phyloP scores from a whole-genome alignment of 2,113 vertebrate species.

The Nesospiza acunhae region DNA sequence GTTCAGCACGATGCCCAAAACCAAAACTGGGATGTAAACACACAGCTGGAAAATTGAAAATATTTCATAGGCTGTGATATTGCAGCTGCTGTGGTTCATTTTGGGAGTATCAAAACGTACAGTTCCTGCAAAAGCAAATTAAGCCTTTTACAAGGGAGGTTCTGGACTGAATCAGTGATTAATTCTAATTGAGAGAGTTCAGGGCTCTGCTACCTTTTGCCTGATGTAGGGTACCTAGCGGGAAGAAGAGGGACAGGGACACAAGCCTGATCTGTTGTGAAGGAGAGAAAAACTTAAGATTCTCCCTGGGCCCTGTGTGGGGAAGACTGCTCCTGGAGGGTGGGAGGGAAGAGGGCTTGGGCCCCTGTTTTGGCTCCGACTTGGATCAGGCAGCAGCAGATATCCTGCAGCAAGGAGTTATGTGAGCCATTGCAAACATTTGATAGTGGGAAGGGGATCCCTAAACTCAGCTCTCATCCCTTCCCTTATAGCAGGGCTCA shows the following conservation, averaged over 20 bases:
- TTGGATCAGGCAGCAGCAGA: background rate
- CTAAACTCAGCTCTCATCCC: background rate
- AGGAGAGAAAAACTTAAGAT: background rate
- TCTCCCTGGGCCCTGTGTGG: fast-evolving
- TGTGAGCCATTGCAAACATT: background rate
- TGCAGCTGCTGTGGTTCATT: constrained; percentile 21
- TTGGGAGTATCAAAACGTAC: background rate
- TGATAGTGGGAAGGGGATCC: background rate
- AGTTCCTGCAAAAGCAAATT: constrained; percentile 25
- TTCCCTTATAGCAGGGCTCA: background rate
- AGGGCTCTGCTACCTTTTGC: background rate
- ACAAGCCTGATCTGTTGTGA: background rate
- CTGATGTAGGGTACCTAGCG: background rate
- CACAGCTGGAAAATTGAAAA: constrained; percentile 33
- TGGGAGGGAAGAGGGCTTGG: background rate
- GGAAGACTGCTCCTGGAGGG: fast-evolving
- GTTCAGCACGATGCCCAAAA: constrained; percentile 69
- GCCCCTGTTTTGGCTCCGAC: background rate
- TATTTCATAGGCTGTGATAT: background rate
- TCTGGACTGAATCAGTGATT: background rate
- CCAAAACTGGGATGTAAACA: constrained; percentile 14
- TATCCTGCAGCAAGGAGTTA: background rate
- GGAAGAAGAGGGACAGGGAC: background rate
- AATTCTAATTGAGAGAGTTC: background rate
- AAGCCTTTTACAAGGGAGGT: background rate